Evolutionary conservation across 2,888 invertebrate species (phyloP).

Genomic region (Nomada fucata): DNA sequence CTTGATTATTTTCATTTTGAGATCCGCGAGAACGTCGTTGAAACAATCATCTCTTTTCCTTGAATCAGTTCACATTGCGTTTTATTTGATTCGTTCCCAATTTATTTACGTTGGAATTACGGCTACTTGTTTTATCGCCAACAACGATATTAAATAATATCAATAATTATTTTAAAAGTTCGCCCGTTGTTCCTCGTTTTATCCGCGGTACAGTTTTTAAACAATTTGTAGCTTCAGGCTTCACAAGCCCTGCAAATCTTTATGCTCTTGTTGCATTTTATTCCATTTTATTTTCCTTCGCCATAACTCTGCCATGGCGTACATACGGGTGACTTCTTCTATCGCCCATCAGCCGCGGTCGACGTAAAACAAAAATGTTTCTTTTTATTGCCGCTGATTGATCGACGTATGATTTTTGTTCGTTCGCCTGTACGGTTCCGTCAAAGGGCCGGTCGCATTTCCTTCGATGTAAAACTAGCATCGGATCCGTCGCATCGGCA

Average conservation of each 20-base stretch:
- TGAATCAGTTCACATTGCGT: too few relatives aligned
- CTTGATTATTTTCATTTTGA: too few relatives aligned
- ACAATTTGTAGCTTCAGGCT: slow-evolving; percentile 4
- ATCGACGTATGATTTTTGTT: slow-evolving; percentile 23
- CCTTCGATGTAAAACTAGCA: background rate
- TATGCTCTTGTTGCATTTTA: background rate
- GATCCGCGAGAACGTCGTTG: too few relatives aligned
- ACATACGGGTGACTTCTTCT: background rate
- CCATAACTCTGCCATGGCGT: slow-evolving; percentile 1
- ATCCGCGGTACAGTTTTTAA: slow-evolving; percentile 4
- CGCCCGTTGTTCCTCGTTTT: background rate
- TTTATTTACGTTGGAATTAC: background rate
- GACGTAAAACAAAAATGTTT: background rate
- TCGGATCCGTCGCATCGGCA: background rate
- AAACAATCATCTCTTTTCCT: too few relatives aligned
- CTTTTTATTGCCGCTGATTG: slow-evolving; percentile 26
- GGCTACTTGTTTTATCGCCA: background rate
- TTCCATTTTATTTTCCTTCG: background rate
- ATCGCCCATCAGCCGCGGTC: background rate
- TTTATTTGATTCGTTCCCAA: background rate
- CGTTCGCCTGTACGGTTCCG: background rate
- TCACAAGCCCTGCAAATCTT: background rate
- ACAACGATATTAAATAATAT: background rate
- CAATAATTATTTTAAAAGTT: background rate
- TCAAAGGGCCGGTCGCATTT: slow-evolving; percentile 17